Evolutionary conservation across 2,113 vertebrate species (phyloP).

Genomic region (Triplophysa siluroides): DNA sequence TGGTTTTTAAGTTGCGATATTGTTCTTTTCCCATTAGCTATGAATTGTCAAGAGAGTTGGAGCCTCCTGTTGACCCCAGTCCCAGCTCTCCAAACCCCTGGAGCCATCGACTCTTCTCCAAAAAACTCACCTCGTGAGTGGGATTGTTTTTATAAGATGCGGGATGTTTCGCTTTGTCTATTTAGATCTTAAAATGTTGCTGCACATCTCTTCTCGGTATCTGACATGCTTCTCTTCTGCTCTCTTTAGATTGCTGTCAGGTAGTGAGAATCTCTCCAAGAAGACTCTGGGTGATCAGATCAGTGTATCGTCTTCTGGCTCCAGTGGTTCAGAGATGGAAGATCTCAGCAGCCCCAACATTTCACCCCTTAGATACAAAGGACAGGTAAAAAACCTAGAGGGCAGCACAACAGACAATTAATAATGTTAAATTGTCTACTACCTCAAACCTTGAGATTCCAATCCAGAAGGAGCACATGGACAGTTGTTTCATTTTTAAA

Average conservation of each 20-base stretch:
- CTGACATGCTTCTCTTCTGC: background rate
- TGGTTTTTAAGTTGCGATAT: background rate
- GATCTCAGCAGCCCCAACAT: conserved; percentile 63
- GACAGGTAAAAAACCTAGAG: conserved; percentile 58
- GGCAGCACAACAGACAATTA: background rate
- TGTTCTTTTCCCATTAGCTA: conserved; percentile 71
- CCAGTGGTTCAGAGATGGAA: conserved; percentile 75
- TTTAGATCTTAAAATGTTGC: background rate
- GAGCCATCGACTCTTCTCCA: conserved; percentile 75
- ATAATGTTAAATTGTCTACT: too few relatives aligned
- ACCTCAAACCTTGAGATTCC: too few relatives aligned
- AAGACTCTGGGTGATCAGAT: conserved; percentile 72
- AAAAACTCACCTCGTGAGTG: conserved; percentile 83
- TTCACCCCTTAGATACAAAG: conserved; percentile 61
- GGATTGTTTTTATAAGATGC: background rate
- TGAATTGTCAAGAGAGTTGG: conserved; percentile 79
- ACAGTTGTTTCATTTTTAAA: too few relatives aligned
- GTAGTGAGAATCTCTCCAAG: conserved; percentile 61
- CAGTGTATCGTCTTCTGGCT: conserved; percentile 74
- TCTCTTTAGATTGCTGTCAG: conserved; percentile 66
- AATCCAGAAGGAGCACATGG: too few relatives aligned
- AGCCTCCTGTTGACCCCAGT: conserved; percentile 82
- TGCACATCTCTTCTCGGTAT: background rate
- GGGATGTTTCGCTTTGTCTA: background rate
- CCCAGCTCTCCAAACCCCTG: conserved; percentile 79